Evolutionary conservation across 2,797 vertebrate genomes (phyloP), one percentile per base, ranked within the genome.

Genomic region (Sebastes aleutianus): DNA sequence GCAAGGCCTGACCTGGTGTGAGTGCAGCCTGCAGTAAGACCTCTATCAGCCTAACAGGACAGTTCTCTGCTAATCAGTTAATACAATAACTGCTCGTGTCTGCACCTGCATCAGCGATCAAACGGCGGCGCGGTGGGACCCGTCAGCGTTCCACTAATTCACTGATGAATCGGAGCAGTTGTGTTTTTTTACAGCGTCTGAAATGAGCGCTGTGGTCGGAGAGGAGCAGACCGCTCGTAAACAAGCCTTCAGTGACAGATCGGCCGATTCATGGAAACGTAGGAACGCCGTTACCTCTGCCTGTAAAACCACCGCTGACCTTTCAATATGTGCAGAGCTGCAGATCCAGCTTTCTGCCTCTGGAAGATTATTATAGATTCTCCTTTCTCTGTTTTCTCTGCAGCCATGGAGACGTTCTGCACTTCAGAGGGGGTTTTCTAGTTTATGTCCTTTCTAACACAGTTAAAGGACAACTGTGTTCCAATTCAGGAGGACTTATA

Each of bases 221-320:
- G 76, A 76, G 76, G 89, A 90, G 87, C 88, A 89, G 84, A 79
- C 76, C 24, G 65, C 93, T 93, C 93, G 90, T 94, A 94, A 95
- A 95, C 91, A 94, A 93, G 92, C 83, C 87, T 79, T 91, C 87
- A 76, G 87, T 94, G 94, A 95, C 94, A 94, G 93, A 93, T 92
- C 84, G 88, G 93, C 91, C 94, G 90, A 93, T 94, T 94, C 92
- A 78, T 85, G 89, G 83, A 87, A 94, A 92, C 89, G 83, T 84
- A 89, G 86, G 63, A 82, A 88, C 68, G 79, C 89, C 90, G 92
- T 95, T 94, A 95, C 85, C 83, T 85, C 85, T 85, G 85, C 93
- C 94, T 94, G 91, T 94, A 94, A 95, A 94, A 93, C 90, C 92
- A 93, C 70, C 54, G 54, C 85, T 94, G 93, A 95, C 93, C 95